Evolutionary conservation across 2,113 vertebrate genomes (phyloP), one percentile per base, ranked within the genome.

Genomic region (Pelobates fuscus): DNA sequence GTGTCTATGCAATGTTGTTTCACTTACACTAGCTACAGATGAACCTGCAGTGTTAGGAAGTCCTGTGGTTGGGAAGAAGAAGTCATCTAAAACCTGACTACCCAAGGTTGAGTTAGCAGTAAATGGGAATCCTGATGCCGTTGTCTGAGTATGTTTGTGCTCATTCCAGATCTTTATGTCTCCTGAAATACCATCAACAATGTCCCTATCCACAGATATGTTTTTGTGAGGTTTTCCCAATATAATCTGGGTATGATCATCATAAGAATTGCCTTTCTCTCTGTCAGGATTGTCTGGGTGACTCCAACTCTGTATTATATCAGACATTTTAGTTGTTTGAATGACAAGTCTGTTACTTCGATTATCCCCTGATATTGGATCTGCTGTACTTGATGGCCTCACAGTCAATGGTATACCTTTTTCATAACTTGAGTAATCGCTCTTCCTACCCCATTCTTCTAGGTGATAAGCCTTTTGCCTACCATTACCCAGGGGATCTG

Each of bases 21-120:
- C 32, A 44, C 49, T 57, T 4, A 2, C 26, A 18, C 8, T 75
- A 0, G 1, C 18, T 26, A 41, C 12, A 17, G 59, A 10, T 24
- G 12, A 29, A n/a, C 3, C 2, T 44, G 8, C 12, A 27, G 25
- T 23, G 2, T 23, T 30, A n/a, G 63, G 20, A 76, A 3, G 24
- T 43, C 67, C 41, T 18, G 43, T 25, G 17, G 52, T 67, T 76
- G 72, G 54, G 14, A 76, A 76, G n/a, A 67, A 76, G 49, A 76
- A 76, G 27, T 76, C 52, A 67, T 60, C 72, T 12, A 62, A 46
- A 46, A 29, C 10, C 55, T 67, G 63, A 2, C 49, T 15, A 54
- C 8, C 17, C 11, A 43, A n/a, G 37, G 46, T 41, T 46, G 49
- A 25, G 44, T 27, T 21, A 15, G 25, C 15, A 23, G 71, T 29